A percentile compares a stretch with the other conserved stretches of the same genome.
phyloP scores from a whole-genome alignment of 2,888 invertebrate genomes.

The Agapostemon virescens region DNA sequence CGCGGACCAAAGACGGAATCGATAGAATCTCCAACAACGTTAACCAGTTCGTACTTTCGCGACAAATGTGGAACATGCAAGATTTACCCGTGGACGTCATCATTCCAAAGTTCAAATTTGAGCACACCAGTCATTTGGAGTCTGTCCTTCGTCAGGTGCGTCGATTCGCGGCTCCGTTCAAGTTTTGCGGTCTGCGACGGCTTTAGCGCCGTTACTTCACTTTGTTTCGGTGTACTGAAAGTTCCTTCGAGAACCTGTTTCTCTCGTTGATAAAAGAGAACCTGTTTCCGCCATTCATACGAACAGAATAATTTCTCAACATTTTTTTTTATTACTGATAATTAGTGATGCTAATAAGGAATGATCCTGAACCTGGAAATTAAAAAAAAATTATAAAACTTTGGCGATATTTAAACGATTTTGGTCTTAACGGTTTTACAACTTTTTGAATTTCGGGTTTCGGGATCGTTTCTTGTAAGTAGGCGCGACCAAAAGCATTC shows the following conservation, averaged over 20 bases:
- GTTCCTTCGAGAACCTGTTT: neutral
- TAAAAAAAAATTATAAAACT: too few relatives aligned
- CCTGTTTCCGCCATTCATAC: neutral
- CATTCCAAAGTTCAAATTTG: slow-evolving; percentile 89
- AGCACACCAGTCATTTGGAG: slow-evolving; percentile 85
- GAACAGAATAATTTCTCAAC: neutral
- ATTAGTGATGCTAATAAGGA: too few relatives aligned
- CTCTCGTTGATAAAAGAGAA: too few relatives aligned
- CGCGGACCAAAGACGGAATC: slow-evolving; percentile 85
- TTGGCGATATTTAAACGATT: too few relatives aligned
- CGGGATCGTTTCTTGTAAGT: too few relatives aligned
- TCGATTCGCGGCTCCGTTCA: neutral
- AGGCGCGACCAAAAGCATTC: neutral
- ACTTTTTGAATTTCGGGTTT: too few relatives aligned
- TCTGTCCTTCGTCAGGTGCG: slow-evolving; percentile 84
- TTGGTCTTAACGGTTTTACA: too few relatives aligned
- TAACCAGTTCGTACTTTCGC: slow-evolving; percentile 82
- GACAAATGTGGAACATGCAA: slow-evolving; percentile 83
- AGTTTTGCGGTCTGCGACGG: too few relatives aligned
- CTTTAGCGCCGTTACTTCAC: neutral
- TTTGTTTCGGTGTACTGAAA: neutral
- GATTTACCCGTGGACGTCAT: slow-evolving; percentile 84
- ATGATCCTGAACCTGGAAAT: too few relatives aligned
- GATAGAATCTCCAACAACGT: slow-evolving; percentile 83
- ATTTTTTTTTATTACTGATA: too few relatives aligned